A percentile compares a stretch with the other conserved stretches of the same genome.
phyloP scores from a whole-genome alignment of 2,113 vertebrate species.

The Microcebus jonahi region DNA sequence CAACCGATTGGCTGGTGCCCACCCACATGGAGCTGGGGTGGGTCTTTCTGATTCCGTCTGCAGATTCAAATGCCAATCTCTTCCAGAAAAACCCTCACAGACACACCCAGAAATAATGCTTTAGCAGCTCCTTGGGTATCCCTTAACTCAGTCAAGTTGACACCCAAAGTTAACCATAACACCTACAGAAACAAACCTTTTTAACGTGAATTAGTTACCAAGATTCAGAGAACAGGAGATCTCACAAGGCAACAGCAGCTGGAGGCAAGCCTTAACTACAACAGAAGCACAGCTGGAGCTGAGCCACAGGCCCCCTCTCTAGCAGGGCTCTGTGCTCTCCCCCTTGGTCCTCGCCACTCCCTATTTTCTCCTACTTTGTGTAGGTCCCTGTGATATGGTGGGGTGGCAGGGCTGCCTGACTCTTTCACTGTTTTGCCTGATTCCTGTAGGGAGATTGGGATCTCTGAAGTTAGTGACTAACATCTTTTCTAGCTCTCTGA shows the following conservation, averaged over 20 bases:
- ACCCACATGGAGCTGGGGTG: not conserved
- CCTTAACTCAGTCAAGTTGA: not conserved
- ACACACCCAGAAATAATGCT: not conserved
- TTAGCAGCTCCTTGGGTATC: no score
- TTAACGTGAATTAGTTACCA: not conserved
- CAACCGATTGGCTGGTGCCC: not conserved
- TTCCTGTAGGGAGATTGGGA: not conserved
- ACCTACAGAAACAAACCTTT: not conserved
- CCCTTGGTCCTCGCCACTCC: not conserved
- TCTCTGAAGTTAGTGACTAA: not conserved
- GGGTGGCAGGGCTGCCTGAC: not conserved
- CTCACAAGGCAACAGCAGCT: not conserved
- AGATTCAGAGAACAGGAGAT: not conserved
- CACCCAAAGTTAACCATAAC: not conserved
- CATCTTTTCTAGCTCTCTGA: not conserved
- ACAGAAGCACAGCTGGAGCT: not conserved
- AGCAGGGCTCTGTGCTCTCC: not conserved
- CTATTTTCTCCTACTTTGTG: not conserved
- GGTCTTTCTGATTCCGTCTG: not conserved
- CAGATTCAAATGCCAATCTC: not conserved
- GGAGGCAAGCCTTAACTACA: no score
- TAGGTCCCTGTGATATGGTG: not conserved
- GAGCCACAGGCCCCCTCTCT: not conserved
- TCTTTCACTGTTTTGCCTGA: not conserved
- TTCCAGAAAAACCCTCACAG: not conserved